phyloP scores from a whole-genome alignment of 37 sponge, comb jelly and placozoan species.

The Theonella swinhoei region DNA sequence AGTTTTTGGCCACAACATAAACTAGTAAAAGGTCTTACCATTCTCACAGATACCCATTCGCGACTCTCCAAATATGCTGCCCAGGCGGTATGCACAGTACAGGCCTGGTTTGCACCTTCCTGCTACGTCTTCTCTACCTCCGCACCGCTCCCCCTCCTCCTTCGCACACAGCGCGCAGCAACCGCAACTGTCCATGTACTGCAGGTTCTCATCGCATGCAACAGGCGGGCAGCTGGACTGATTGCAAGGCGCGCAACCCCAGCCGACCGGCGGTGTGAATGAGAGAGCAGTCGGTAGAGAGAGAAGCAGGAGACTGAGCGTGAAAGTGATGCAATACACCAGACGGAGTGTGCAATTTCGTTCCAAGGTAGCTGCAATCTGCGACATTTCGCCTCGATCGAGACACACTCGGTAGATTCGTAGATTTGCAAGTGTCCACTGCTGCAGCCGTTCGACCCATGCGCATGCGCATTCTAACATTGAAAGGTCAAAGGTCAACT shows the following conservation, averaged over 20 bases:
- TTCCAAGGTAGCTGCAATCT: too few relatives aligned
- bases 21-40: constrained; percentile 17
- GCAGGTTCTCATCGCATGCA: background rate
- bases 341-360: too few relatives aligned
- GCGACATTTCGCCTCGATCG: too few relatives aligned
- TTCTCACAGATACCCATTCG: constrained; percentile 51
- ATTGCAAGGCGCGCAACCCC: constrained; percentile 26
- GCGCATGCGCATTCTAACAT: too few relatives aligned
- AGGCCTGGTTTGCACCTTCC: constrained; percentile 29
- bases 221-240: constrained; percentile 7
- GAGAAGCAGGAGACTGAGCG: background rate
- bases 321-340: too few relatives aligned
- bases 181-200: constrained; percentile 18
- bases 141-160: constrained; percentile 46
- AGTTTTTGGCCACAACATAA: background rate
- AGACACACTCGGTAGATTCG: too few relatives aligned
- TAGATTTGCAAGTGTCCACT: too few relatives aligned
- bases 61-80: constrained; percentile 29
- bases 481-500: too few relatives aligned
- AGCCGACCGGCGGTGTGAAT: background rate
- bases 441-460: too few relatives aligned
- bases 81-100: constrained; percentile 40
- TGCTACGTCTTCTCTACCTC: constrained; percentile 11
- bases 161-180: constrained; percentile 55
- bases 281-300: background rate